Evolutionary conservation across 2,888 invertebrate genomes (phyloP).

Genomic region (Epicampocera succincta): DNA sequence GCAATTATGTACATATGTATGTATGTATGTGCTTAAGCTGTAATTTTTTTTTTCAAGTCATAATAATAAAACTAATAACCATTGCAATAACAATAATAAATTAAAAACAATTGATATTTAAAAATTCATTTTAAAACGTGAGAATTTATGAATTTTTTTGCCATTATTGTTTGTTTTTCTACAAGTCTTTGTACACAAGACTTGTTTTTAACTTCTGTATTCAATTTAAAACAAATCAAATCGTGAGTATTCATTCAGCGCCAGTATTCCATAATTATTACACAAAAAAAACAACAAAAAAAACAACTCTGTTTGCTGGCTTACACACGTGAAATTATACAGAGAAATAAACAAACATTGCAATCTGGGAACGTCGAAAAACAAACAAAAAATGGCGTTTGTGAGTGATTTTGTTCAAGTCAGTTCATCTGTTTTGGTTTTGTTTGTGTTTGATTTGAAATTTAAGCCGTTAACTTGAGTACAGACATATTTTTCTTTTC

Average conservation of each 20-base stretch:
- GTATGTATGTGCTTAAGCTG: slow-evolving; percentile 24
- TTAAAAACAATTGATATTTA: slow-evolving; percentile 60
- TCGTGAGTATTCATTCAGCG: slow-evolving; percentile 63
- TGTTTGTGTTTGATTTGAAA: slow-evolving; percentile 3
- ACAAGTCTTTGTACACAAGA: slow-evolving; percentile 5
- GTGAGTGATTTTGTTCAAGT: slow-evolving; percentile 14
- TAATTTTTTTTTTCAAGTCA: slow-evolving; percentile 10
- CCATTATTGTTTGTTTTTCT: slow-evolving; percentile 39
- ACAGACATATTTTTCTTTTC: neutral
- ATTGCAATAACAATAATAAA: slow-evolving; percentile 43
- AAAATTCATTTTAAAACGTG: slow-evolving; percentile 68
- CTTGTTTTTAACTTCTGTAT: neutral
- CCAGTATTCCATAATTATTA: slow-evolving; percentile 57
- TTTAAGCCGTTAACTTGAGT: slow-evolving; percentile 34
- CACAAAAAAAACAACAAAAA: too few species aligned
- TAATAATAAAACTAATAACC: slow-evolving; percentile 27
- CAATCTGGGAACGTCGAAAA: too few species aligned
- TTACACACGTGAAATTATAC: neutral
- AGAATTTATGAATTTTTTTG: slow-evolving; percentile 61
- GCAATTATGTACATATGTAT: too few species aligned
- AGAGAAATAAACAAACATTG: neutral
- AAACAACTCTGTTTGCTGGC: neutral
- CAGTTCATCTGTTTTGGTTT: neutral
- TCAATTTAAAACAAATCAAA: slow-evolving; percentile 33
- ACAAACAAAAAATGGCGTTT: slow-evolving; percentile 1